These are phyloP conservation scores for Drusus annulatus DNA, from an alignment of 1,140 invertebrate genomes.

Conservation along the genomic window DNA sequence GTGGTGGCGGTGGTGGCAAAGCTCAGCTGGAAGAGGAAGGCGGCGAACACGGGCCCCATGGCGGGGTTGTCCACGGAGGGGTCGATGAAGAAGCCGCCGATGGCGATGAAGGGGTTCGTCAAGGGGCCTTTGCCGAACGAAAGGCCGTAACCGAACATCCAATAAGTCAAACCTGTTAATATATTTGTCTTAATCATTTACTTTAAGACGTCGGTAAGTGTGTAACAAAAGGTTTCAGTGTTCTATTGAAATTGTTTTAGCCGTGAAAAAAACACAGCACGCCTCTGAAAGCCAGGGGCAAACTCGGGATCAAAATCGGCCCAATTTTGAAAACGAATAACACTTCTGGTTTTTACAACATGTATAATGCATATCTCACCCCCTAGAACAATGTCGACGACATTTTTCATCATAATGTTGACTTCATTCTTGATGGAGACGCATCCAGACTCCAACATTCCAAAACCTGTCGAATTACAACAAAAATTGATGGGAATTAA, in stretches of 20 bases:
- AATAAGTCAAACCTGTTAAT: constrained; percentile 85
- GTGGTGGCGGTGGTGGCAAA: constrained; percentile 94
- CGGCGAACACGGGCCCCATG: constrained; percentile 85
- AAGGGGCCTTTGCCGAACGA: constrained; percentile 84
- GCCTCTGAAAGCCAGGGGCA: too few species aligned
- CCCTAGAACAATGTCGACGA: constrained; percentile 92
- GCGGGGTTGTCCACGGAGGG: constrained; percentile 77
- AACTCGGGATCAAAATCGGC: too few species aligned
- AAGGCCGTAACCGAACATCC: constrained; percentile 94
- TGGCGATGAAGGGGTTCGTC: constrained; percentile 82
- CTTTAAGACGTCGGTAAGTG: too few species aligned
- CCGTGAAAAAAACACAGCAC: too few species aligned
- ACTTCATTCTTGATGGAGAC: constrained; percentile 96
- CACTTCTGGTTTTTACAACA: too few species aligned
- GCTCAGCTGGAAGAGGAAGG: constrained; percentile 90
- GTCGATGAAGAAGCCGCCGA: constrained; percentile 82
- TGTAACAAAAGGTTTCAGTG: too few species aligned
- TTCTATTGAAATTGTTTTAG: too few species aligned
- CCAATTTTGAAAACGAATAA: too few species aligned
- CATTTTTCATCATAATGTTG: constrained; percentile 98
- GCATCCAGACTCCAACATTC: constrained; percentile 92
- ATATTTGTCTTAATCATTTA: too few species aligned
- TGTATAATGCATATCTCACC: constrained; percentile 71
- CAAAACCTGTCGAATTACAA: constrained; percentile 78
- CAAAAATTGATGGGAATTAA: neutral